Evolutionary conservation across 2,113 vertebrate genomes (phyloP).

Genomic region (Lonchura striata): DNA sequence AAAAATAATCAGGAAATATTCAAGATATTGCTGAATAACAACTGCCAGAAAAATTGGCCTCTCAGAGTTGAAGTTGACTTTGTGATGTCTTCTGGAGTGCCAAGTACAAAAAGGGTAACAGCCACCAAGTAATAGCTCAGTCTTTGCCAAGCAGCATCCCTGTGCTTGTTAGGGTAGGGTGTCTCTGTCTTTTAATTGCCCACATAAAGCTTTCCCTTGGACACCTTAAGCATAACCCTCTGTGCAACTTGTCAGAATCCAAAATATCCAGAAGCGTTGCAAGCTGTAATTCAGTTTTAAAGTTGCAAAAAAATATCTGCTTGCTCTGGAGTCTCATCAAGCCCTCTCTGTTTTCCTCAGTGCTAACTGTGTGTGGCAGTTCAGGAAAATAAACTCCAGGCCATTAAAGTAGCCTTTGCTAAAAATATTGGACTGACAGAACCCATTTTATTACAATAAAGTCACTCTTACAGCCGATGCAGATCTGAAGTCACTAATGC

Average conservation of each 20-base stretch:
- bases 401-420: neutral
- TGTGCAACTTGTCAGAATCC: neutral
- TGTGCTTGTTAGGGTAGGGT: neutral
- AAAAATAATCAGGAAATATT: neutral
- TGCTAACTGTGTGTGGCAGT: slow-evolving; percentile 2
- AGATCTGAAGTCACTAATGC: neutral
- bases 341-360: neutral
- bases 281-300: neutral
- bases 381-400: slow-evolving; percentile 19
- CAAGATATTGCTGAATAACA: neutral
- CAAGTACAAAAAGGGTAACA: neutral
- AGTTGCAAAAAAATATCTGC: neutral
- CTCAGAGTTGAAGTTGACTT: neutral
- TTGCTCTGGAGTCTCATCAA: neutral
- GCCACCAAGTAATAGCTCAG: neutral
- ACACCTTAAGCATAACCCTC: neutral
- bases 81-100: neutral
- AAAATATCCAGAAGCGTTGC: neutral
- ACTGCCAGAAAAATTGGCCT: neutral
- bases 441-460: neutral
- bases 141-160: neutral
- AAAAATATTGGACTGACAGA: neutral
- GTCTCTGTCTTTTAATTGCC: neutral
- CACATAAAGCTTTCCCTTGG: neutral
- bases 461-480: neutral